Evolutionary conservation across 2,888 invertebrate species (phyloP).

Genomic region (Steromphala cineraria): DNA sequence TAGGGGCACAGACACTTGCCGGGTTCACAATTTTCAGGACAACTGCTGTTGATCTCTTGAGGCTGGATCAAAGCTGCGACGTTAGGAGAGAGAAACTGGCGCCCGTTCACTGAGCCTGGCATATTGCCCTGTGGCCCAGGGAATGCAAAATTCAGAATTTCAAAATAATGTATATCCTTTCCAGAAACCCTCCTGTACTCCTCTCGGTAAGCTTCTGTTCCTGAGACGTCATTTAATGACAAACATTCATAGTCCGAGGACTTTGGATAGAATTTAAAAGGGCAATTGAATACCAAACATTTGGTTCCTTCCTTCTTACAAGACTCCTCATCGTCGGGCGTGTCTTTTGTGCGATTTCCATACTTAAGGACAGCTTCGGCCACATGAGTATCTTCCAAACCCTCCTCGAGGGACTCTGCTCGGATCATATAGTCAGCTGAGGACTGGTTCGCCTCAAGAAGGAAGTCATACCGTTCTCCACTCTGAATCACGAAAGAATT

Average conservation of each 20-base stretch:
- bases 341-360: neutral
- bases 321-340: neutral
- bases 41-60: conserved; percentile 9
- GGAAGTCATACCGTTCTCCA: conserved; percentile 56
- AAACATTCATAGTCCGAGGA: conserved; percentile 26
- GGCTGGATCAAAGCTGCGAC: conserved; percentile 36
- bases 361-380: conserved; percentile 46
- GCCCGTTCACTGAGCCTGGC: conserved; percentile 50
- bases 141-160: conserved; percentile 49
- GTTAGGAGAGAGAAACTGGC: conserved; percentile 33
- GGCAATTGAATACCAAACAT: conserved; percentile 51
- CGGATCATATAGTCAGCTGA: conserved; percentile 44
- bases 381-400: conserved; percentile 9
- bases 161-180: conserved; percentile 32
- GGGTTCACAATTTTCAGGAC: conserved; percentile 23
- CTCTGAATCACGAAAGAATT: conserved; percentile 48
- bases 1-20: conserved; percentile 50
- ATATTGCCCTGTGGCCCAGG: conserved; percentile 41
- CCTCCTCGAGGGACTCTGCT: conserved; percentile 45
- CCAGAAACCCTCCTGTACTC: conserved; percentile 1
- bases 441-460: conserved; percentile 36
- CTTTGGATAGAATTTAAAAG: conserved; percentile 32
- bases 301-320: conserved; percentile 27
- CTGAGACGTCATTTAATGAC: conserved; percentile 29
- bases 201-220: conserved; percentile 24